Evolutionary conservation across 2,888 invertebrate species (phyloP).

Genomic region (Volucella bombylans): DNA sequence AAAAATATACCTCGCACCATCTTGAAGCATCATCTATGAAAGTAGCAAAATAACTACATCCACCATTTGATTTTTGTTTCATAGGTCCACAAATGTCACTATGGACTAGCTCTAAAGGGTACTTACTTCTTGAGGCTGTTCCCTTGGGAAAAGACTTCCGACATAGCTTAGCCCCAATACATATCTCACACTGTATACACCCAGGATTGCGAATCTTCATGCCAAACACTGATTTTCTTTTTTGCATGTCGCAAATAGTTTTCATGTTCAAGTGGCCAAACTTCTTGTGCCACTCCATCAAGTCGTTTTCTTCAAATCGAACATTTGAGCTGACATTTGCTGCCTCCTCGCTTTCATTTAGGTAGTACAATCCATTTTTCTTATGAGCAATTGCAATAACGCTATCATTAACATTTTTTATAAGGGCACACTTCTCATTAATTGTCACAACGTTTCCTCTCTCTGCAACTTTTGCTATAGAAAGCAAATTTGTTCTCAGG

Average conservation of each 20-base stretch:
- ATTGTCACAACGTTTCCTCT: too few relatives aligned
- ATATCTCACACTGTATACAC: neutral
- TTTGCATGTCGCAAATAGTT: slow-evolving; percentile 5
- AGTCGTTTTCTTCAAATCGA: too few relatives aligned
- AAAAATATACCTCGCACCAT: slow-evolving; percentile 29
- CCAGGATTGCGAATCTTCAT: neutral
- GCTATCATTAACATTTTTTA: too few relatives aligned
- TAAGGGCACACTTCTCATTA: too few relatives aligned
- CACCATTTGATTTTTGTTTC: slow-evolving; percentile 8
- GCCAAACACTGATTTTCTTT: neutral
- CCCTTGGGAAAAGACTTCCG: slow-evolving; percentile 6
- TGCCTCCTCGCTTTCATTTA: too few relatives aligned
- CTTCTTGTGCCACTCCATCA: too few relatives aligned
- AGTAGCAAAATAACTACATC: slow-evolving; percentile 13
- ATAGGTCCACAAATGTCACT: slow-evolving; percentile 26
- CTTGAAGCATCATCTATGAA: slow-evolving; percentile 22
- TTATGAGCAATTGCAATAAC: too few relatives aligned
- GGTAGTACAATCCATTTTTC: too few relatives aligned
- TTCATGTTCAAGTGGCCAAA: neutral
- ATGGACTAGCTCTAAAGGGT: slow-evolving; percentile 6
- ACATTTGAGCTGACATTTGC: too few relatives aligned
- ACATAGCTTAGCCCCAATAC: neutral
- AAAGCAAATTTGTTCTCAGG: too few relatives aligned
- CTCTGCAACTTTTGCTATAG: too few relatives aligned
- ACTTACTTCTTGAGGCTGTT: neutral